Evolutionary conservation across 2,113 vertebrate species (phyloP).

Genomic region (Alaudala cheleensis): DNA sequence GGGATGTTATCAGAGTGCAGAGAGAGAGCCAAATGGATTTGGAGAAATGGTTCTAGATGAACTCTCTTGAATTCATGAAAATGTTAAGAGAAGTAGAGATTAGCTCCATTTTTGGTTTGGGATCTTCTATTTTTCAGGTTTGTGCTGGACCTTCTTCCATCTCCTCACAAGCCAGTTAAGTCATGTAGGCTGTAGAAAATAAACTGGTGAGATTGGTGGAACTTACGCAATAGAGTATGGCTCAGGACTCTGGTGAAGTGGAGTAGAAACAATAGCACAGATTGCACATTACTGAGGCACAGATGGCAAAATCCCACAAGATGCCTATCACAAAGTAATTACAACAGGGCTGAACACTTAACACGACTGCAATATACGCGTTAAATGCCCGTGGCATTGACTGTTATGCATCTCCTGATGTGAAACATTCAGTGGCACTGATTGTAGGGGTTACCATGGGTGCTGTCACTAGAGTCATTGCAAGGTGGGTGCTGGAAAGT

Average conservation of each 20-base stretch:
- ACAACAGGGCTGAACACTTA: not conserved
- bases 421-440: not conserved
- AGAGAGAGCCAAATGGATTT: not conserved
- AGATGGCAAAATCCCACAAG: constrained; percentile 27
- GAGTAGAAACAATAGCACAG: not conserved
- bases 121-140: not conserved
- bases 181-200: not conserved
- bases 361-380: not conserved
- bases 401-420: not conserved
- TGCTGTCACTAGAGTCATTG: not conserved
- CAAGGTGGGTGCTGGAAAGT: not conserved
- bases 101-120: not conserved
- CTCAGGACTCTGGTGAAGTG: not conserved
- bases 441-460: not conserved
- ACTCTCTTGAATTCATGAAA: not conserved
- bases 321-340: constrained; percentile 1
- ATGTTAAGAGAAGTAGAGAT: not conserved
- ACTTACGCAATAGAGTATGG: not conserved
- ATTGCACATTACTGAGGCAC: not conserved
- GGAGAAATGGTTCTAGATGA: not conserved
- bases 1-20: not conserved
- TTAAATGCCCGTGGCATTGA: not conserved
- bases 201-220: not conserved
- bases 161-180: not conserved
- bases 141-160: not conserved